Percentiles rank a stretch among this genome's conserved stretches.
phyloP scores from a whole-genome alignment of 2,888 invertebrate species.

The Drosophila stalkeri region DNA sequence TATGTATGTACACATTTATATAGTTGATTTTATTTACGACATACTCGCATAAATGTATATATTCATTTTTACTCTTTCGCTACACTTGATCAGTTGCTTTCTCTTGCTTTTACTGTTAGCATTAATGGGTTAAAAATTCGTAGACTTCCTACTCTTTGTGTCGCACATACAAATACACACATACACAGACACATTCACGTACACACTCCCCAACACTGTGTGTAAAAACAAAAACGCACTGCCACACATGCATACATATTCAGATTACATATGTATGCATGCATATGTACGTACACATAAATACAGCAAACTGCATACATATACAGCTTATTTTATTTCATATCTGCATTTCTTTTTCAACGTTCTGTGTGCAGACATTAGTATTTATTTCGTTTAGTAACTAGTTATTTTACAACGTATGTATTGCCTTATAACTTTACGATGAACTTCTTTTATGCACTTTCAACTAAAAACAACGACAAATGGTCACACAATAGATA shows the following conservation, averaged over 20 bases:
- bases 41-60: conserved; percentile 19
- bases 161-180: conserved; percentile 13
- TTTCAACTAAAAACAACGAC: conserved; percentile 65
- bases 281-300: conserved; percentile 58
- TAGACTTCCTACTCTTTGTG: conserved; percentile 60
- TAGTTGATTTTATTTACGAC: conserved; percentile 13
- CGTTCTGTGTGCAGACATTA: conserved; percentile 44
- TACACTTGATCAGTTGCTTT: conserved; percentile 3
- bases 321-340: conserved; percentile 59
- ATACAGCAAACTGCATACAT: conserved; percentile 65
- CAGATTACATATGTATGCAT: conserved; percentile 48
- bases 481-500: conserved; percentile 64
- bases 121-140: conserved; percentile 41
- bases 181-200: conserved; percentile 8
- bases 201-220: conserved; percentile 10
- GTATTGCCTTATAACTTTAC: conserved; percentile 32
- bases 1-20: background rate
- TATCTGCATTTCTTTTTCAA: conserved; percentile 41
- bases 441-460: conserved; percentile 53
- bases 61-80: conserved; percentile 9
- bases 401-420: conserved; percentile 33
- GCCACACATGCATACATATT: conserved; percentile 53
- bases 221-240: conserved; percentile 59
- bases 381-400: conserved; percentile 30
- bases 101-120: conserved; percentile 11